A percentile compares a stretch with the other conserved stretches of the same genome.
Evolutionary conservation across 2,113 vertebrate species (phyloP).

Genomic region (Phyllopteryx taeniolatus): DNA sequence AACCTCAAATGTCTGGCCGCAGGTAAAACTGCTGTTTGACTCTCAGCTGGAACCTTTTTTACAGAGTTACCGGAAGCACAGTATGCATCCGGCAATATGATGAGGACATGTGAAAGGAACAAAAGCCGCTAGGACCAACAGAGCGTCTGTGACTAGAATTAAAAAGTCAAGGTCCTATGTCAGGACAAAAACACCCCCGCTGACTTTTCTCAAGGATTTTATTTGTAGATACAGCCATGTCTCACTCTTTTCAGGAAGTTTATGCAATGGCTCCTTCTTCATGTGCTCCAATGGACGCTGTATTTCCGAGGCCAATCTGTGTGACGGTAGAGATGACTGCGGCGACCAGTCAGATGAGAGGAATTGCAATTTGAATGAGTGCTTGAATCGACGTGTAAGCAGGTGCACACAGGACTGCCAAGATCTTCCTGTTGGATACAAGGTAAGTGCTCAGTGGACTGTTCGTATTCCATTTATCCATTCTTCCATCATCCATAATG

Average conservation of each 20-base stretch:
- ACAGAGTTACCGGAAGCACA: constrained; percentile 44
- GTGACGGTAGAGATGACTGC: constrained; percentile 88
- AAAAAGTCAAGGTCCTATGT: constrained; percentile 24
- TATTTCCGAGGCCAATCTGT: constrained; percentile 81
- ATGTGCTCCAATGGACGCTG: constrained; percentile 97
- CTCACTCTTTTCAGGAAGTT: constrained; percentile 83
- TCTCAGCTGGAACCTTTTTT: constrained; percentile 52
- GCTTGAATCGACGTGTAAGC: constrained; percentile 90
- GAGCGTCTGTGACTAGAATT: constrained; percentile 24
- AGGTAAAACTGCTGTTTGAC: constrained; percentile 74
- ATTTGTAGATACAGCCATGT: constrained; percentile 33
- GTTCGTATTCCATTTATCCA: background rate
- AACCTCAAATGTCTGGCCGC: constrained; percentile 88
- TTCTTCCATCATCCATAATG: background rate
- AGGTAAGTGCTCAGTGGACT: constrained; percentile 72
- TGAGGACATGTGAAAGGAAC: constrained; percentile 25
- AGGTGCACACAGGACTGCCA: constrained; percentile 96
- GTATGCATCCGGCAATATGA: constrained; percentile 21
- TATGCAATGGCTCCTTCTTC: constrained; percentile 97
- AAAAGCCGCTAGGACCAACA: constrained; percentile 6
- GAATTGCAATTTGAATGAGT: constrained; percentile 93
- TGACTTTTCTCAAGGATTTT: constrained; percentile 10
- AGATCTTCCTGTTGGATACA: constrained; percentile 90
- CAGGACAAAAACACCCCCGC: constrained; percentile 7
- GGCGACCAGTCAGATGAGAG: constrained; percentile 91